Evolutionary conservation across 2,113 vertebrate species (phyloP).

Genomic region (Acinonyx jubatus): DNA sequence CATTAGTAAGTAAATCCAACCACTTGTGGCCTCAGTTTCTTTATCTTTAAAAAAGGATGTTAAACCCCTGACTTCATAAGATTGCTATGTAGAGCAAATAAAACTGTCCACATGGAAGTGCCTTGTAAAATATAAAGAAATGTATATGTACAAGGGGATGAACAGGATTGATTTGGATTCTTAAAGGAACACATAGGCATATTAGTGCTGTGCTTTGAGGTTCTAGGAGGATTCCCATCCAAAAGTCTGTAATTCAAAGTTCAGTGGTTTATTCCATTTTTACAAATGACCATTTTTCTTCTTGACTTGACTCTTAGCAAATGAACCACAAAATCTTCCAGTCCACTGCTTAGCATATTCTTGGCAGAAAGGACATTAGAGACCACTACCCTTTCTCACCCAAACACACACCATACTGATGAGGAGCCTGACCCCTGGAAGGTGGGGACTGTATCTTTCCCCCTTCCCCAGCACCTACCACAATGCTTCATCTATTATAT

Average conservation of each 20-base stretch:
- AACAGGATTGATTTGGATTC: neutral
- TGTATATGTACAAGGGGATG: neutral
- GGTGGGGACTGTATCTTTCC: neutral
- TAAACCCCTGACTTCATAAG: slow-evolving; percentile 50
- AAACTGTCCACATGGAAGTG: slow-evolving; percentile 61
- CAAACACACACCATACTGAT: neutral
- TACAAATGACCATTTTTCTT: slow-evolving; percentile 58
- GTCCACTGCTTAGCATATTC: slow-evolving; percentile 36
- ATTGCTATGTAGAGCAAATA: slow-evolving; percentile 58
- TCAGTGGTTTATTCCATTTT: slow-evolving; percentile 53
- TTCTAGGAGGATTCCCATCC: neutral
- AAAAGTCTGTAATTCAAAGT: slow-evolving; percentile 29
- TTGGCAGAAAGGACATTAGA: slow-evolving; percentile 42
- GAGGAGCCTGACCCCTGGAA: neutral
- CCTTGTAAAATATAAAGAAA: slow-evolving; percentile 49
- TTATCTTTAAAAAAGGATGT: slow-evolving; percentile 53
- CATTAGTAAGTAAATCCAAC: neutral
- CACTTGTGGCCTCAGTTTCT: neutral
- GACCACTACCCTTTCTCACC: neutral
- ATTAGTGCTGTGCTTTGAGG: neutral
- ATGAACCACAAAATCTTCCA: slow-evolving; percentile 48
- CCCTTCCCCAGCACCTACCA: neutral
- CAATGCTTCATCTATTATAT: neutral
- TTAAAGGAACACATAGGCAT: neutral
- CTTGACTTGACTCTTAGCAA: slow-evolving; percentile 52